These are phyloP conservation scores for Diabrotica virgifera DNA, from an alignment of 1,140 invertebrate species.

Conservation along the genomic window DNA sequence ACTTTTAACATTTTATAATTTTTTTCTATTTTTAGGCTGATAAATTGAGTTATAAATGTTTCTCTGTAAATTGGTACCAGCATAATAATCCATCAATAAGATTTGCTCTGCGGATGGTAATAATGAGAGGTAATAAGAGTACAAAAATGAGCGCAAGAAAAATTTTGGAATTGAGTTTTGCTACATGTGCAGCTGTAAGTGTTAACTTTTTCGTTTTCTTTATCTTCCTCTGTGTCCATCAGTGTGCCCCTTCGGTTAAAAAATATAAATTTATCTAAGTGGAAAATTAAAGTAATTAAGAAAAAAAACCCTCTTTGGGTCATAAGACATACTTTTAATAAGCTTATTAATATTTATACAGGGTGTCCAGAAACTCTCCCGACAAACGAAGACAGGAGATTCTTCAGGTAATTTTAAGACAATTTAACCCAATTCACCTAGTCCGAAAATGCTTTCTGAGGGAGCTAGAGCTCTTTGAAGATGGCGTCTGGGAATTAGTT, in stretches of 20 bases:
- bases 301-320: too few relatives aligned
- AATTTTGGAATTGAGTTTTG: neutral
- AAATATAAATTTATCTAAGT: neutral
- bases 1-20: neutral
- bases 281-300: neutral
- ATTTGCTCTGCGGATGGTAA: neutral
- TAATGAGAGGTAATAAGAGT: neutral
- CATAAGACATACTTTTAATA: too few relatives aligned
- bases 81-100: neutral
- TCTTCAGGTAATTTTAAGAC: too few relatives aligned
- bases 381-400: too few relatives aligned
- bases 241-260: neutral
- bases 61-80: neutral
- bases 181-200: constrained; percentile 1
- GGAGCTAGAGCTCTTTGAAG: too few relatives aligned
- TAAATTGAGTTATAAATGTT: neutral
- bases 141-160: neutral
- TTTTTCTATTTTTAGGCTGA: neutral
- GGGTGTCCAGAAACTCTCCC: too few relatives aligned
- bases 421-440: too few relatives aligned
- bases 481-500: too few relatives aligned
- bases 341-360: too few relatives aligned
- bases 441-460: too few relatives aligned
- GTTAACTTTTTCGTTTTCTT: neutral
- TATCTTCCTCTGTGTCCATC: neutral